Evolutionary conservation across 2,888 invertebrate species (phyloP).

Genomic region (Ectemnius lituratus): DNA sequence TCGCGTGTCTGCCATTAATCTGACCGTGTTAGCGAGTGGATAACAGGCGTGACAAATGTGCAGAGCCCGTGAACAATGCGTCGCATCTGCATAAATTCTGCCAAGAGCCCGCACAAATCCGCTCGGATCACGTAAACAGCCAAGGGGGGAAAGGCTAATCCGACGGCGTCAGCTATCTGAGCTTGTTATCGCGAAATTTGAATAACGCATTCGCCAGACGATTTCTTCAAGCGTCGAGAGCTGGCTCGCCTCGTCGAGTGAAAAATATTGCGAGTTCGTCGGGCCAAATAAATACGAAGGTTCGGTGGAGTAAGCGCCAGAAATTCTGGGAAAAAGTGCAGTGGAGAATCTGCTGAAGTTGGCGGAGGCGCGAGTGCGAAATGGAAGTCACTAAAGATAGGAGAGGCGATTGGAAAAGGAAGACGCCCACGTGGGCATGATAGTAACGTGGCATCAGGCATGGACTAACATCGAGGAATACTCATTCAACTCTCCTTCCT

Average conservation of each 20-base stretch:
- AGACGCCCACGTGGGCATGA: slow-evolving; percentile 50
- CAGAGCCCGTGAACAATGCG: not conserved
- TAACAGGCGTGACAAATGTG: too few relatives aligned
- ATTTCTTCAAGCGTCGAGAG: slow-evolving; percentile 25
- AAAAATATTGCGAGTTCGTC: slow-evolving; percentile 3
- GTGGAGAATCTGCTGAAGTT: slow-evolving; percentile 9
- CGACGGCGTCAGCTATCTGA: slow-evolving; percentile 16
- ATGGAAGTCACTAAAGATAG: slow-evolving; percentile 52
- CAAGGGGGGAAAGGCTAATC: not conserved
- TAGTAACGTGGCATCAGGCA: slow-evolving; percentile 29
- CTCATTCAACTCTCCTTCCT: slow-evolving; percentile 32
- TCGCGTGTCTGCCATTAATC: too few relatives aligned
- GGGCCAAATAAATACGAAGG: slow-evolving; percentile 36
- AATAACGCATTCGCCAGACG: slow-evolving; percentile 23
- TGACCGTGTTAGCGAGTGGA: too few relatives aligned
- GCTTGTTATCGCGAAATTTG: slow-evolving; percentile 34
- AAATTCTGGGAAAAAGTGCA: slow-evolving; percentile 7
- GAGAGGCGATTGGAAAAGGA: slow-evolving; percentile 42
- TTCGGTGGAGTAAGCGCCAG: slow-evolving; percentile 14
- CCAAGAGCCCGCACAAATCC: not conserved
- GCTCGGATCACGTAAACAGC: slow-evolving; percentile 26
- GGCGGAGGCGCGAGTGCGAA: slow-evolving; percentile 22
- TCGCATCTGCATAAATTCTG: not conserved
- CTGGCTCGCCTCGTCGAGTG: too few relatives aligned
- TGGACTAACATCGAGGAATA: slow-evolving; percentile 21